phyloP scores from a whole-genome alignment of 1,140 invertebrate species.

The Holotrichia oblita region DNA sequence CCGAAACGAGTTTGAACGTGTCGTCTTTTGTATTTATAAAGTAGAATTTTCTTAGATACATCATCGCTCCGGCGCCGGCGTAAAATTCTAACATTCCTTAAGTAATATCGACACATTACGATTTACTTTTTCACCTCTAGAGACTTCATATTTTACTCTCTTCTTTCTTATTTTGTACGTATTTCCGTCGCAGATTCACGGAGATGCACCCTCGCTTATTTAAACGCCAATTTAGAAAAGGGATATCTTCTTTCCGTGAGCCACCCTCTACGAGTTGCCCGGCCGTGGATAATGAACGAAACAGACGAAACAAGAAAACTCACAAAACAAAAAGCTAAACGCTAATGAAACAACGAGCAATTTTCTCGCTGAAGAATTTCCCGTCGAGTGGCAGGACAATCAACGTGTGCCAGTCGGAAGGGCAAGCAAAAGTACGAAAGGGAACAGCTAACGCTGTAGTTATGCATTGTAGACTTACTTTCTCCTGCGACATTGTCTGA shows the following conservation, averaged over 20 bases:
- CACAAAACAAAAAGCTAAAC: conserved; percentile 38
- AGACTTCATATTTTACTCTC: too few relatives aligned
- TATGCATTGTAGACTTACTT: neutral
- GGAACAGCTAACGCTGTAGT: neutral
- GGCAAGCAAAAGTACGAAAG: neutral
- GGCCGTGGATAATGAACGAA: conserved; percentile 2
- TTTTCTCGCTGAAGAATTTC: conserved; percentile 39
- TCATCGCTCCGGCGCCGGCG: too few relatives aligned
- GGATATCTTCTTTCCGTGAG: neutral
- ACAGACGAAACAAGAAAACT: conserved; percentile 31
- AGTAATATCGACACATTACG: too few relatives aligned
- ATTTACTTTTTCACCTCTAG: too few relatives aligned
- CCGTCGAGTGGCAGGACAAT: conserved; percentile 18
- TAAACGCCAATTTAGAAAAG: conserved; percentile 20
- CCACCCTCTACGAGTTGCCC: neutral
- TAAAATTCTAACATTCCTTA: too few relatives aligned
- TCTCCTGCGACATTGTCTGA: neutral
- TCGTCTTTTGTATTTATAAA: too few relatives aligned
- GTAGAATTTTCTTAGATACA: too few relatives aligned
- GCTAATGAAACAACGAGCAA: conserved; percentile 41
- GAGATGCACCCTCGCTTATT: neutral
- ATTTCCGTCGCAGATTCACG: too few relatives aligned
- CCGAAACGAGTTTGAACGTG: too few relatives aligned
- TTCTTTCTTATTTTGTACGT: too few relatives aligned
- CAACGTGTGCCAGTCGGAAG: neutral